Conservation (phyloP, 2,888 invertebrate genomes). For the Argyra leucocephala region DNA sequence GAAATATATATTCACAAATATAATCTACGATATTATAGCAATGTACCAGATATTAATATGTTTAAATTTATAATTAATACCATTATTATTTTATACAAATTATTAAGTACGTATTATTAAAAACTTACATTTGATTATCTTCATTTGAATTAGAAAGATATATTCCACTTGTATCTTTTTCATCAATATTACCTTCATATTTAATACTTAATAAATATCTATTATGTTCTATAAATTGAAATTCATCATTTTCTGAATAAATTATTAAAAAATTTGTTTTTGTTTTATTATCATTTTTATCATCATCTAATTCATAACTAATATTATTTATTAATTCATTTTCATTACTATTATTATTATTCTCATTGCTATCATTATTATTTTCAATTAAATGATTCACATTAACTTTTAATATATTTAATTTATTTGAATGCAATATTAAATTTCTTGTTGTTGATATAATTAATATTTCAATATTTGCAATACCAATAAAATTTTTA, state of each 20-base stretch:
- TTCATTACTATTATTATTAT: no score
- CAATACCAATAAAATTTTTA: slow-evolving; percentile 32
- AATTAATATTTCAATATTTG: slow-evolving; percentile 34
- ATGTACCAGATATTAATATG: no score
- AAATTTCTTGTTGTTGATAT: slow-evolving; percentile 34
- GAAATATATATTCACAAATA: no score
- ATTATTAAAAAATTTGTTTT: slow-evolving; percentile 30
- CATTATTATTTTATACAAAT: no score
- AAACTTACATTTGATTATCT: background rate
- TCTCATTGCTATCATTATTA: no score
- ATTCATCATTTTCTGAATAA: slow-evolving; percentile 31
- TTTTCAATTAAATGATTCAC: slow-evolving; percentile 27
- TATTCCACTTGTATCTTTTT: slow-evolving; percentile 52
- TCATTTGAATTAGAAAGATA: slow-evolving; percentile 50
- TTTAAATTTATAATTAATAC: no score
- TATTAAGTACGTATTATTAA: no score
- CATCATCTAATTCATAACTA: slow-evolving; percentile 28
- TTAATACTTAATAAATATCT: slow-evolving; percentile 43
- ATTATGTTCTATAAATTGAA: slow-evolving; percentile 32
- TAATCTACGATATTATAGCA: no score
- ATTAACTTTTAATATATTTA: slow-evolving; percentile 26
- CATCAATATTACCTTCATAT: slow-evolving; percentile 50
- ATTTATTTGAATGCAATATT: slow-evolving; percentile 34
- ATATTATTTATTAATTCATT: slow-evolving; percentile 28
- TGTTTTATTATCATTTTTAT: slow-evolving; percentile 18